Conservation (phyloP, 2,113 vertebrate species). For the Cyanoliseus patagonus region DNA sequence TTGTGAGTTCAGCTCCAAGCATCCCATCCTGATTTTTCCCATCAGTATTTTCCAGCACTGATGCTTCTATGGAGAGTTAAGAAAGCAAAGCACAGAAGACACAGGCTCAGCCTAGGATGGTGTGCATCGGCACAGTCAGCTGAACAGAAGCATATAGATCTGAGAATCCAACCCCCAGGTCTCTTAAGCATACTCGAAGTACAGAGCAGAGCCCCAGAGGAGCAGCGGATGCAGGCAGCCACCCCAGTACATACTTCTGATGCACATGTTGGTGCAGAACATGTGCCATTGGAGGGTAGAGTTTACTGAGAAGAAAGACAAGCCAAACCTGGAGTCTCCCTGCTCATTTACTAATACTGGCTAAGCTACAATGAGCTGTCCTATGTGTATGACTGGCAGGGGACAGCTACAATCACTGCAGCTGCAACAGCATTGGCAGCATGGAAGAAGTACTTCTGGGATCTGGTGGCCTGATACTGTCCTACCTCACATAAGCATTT, state of each 20-base stretch:
- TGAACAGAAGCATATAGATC: background rate
- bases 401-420: background rate
- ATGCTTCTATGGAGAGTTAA: background rate
- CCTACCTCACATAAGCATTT: background rate
- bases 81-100: background rate
- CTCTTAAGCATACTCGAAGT: background rate
- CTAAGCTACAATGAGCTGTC: background rate
- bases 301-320: background rate
- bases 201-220: background rate
- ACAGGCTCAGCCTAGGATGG: background rate
- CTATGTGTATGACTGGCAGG: fast-evolving
- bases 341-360: background rate
- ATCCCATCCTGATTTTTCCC: background rate
- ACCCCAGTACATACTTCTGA: background rate
- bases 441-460: fast-evolving
- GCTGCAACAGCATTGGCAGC: background rate
- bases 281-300: fast-evolving
- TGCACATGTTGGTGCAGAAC: background rate
- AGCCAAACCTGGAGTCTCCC: background rate
- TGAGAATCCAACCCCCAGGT: background rate
- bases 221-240: background rate
- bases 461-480: background rate
- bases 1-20: background rate
- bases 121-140: fast-evolving
- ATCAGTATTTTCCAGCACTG: fast-evolving